A percentile compares a stretch with the other conserved stretches of the same genome.
These are phyloP conservation scores for Dreissena polymorpha DNA, from an alignment of 1,140 invertebrate species.

Conservation along the genomic window DNA sequence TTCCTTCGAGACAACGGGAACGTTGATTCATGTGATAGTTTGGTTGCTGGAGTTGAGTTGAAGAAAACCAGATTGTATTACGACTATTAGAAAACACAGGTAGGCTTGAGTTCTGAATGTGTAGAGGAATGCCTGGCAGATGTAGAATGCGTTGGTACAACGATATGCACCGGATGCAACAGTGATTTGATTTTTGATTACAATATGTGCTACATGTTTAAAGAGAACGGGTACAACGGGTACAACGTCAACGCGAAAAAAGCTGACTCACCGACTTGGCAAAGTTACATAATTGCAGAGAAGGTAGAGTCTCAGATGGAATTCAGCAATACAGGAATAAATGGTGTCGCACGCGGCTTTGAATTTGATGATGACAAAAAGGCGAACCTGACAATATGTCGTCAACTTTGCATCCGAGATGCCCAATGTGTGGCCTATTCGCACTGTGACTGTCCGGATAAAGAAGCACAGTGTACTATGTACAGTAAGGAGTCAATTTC, in stretches of 20 bases:
- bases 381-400: background rate
- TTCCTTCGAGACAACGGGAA: constrained; percentile 17
- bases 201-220: constrained; percentile 8
- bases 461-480: constrained; percentile 18
- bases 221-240: background rate
- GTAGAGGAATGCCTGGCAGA: constrained; percentile 14
- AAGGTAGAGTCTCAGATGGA: constrained; percentile 3
- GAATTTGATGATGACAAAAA: background rate
- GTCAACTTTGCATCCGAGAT: constrained; percentile 8
- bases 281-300: background rate
- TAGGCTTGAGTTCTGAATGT: background rate
- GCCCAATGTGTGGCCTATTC: constrained; percentile 15
- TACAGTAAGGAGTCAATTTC: constrained; percentile 6
- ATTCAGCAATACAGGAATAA: background rate
- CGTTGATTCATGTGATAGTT: constrained; percentile 24
- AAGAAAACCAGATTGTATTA: background rate
- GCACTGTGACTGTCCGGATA: background rate
- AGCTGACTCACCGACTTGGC: constrained; percentile 1
- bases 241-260: background rate
- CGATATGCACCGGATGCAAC: constrained; percentile 9
- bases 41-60: constrained; percentile 19
- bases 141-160: constrained; percentile 2
- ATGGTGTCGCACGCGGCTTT: background rate
- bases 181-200: background rate
- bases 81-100: background rate